Percentiles rank a stretch among this genome's conserved stretches.
phyloP scores from a whole-genome alignment of 1,140 invertebrate species.

The Drepana arcuata region DNA sequence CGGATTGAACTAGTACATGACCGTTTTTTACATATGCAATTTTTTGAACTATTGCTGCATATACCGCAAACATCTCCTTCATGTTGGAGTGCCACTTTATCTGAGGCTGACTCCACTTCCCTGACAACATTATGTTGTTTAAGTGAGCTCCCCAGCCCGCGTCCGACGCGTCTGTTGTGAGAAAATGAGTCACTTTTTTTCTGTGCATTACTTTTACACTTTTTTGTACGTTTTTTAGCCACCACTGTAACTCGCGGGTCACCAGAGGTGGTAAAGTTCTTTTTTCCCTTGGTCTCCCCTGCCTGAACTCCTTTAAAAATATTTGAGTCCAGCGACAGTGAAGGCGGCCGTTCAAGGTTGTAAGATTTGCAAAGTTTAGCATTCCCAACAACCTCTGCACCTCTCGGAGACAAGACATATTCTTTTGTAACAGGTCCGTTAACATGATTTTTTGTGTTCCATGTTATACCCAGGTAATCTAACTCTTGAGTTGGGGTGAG shows the following conservation, averaged over 20 bases:
- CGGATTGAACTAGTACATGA: constrained; percentile 22
- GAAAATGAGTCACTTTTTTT: constrained; percentile 10
- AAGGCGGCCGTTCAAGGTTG: constrained; percentile 63
- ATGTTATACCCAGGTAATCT: constrained; percentile 33
- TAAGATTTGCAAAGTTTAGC: constrained; percentile 63
- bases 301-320: background rate
- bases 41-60: background rate
- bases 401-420: constrained; percentile 15
- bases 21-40: background rate
- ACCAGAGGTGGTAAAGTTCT: background rate
- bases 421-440: constrained; percentile 2
- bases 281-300: background rate
- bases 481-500: constrained; percentile 26
- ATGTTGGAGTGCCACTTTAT: constrained; percentile 23
- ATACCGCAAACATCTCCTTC: constrained; percentile 33
- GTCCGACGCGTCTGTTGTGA: constrained; percentile 33
- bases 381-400: constrained; percentile 12
- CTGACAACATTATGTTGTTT: constrained; percentile 13
- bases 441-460: constrained; percentile 20
- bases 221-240: constrained; percentile 11
- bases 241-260: constrained; percentile 4
- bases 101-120: constrained; percentile 18
- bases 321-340: constrained; percentile 13
- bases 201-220: background rate
- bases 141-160: constrained; percentile 32